A percentile compares a stretch with the other conserved stretches of the same genome.
phyloP scores from a whole-genome alignment of 2,113 vertebrate species.

The Grammomys surdaster region DNA sequence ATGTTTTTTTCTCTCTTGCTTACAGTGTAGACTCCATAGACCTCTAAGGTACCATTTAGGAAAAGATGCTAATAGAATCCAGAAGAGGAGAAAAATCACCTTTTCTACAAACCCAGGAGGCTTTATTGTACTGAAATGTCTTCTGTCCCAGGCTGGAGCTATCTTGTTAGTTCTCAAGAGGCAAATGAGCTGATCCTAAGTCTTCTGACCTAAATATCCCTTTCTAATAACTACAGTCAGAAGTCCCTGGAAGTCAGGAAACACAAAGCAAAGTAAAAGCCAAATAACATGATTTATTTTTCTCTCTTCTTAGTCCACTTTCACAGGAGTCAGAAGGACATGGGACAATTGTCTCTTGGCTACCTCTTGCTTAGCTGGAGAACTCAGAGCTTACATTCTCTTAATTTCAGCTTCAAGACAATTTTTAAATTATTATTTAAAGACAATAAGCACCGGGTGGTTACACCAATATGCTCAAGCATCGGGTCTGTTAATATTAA shows the following conservation, averaged over 20 bases:
- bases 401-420: neutral
- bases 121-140: neutral
- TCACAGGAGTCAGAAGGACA: neutral
- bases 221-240: neutral
- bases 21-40: neutral
- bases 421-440: conserved; percentile 28
- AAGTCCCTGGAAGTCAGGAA: neutral
- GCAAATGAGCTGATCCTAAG: neutral
- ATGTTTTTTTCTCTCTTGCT: neutral
- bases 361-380: neutral
- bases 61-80: conserved; percentile 16
- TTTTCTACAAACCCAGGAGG: conserved; percentile 7
- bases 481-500: conserved; percentile 8
- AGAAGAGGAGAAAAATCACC: neutral
- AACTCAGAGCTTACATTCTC: neutral
- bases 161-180: neutral
- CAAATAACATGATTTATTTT: neutral
- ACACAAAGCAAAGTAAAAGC: conserved; percentile 20
- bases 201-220: neutral
- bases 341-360: neutral
- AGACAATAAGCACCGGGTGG: conserved; percentile 36
- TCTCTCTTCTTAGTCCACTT: neutral
- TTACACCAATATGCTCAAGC: conserved; percentile 36
- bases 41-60: conserved; percentile 1
- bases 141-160: neutral